These are phyloP conservation scores for Choristoneura rosaceana DNA, from an alignment of 2,888 invertebrate genomes.

Conservation along the genomic window DNA sequence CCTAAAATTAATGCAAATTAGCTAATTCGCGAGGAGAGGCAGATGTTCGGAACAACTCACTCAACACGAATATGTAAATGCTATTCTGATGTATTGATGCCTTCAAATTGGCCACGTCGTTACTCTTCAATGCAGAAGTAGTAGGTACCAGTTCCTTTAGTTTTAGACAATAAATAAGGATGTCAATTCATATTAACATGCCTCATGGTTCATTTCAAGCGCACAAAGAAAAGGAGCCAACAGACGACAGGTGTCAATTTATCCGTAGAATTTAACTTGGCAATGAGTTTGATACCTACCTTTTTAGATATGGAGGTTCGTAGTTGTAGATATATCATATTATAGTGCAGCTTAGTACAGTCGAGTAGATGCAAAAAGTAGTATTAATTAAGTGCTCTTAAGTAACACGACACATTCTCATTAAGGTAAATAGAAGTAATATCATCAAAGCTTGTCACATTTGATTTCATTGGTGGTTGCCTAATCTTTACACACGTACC, in stretches of 20 bases:
- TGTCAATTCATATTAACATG: background rate
- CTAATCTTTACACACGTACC: background rate
- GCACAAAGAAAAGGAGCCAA: too few species aligned
- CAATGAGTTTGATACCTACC: too few species aligned
- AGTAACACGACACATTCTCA: background rate
- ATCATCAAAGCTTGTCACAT: background rate
- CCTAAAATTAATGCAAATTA: conserved; percentile 54
- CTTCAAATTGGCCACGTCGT: conserved; percentile 42
- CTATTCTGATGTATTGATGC: conserved; percentile 40
- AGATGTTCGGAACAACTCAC: conserved; percentile 54
- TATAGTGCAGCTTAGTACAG: too few species aligned
- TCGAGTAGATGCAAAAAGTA: too few species aligned
- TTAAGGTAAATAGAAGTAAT: background rate
- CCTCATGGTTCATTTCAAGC: too few species aligned
- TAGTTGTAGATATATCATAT: too few species aligned
- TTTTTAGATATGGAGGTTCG: too few species aligned
- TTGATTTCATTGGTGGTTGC: conserved; percentile 6
- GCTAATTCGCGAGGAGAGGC: conserved; percentile 51
- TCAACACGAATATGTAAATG: conserved; percentile 49
- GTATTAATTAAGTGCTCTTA: too few species aligned
- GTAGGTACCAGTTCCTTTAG: background rate
- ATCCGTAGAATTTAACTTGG: too few species aligned
- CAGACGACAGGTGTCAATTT: too few species aligned
- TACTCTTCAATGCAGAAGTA: conserved; percentile 18
- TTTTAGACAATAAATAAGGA: background rate